Percentiles rank a stretch among this genome's conserved stretches.
These are phyloP conservation scores for Lagodon rhomboides DNA, from an alignment of 2,797 vertebrate genomes.

Conservation along the genomic window DNA sequence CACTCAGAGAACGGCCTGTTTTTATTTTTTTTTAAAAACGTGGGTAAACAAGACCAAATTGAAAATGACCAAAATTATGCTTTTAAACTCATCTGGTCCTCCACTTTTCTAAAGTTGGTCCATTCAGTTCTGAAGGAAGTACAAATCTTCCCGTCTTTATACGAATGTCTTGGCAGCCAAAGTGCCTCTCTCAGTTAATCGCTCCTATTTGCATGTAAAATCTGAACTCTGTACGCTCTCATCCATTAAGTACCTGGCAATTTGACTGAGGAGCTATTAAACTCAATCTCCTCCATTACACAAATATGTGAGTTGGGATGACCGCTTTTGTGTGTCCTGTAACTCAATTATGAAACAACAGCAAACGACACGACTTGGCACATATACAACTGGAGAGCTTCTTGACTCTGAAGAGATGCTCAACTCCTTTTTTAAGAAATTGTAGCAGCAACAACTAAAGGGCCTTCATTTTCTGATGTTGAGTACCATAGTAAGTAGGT, in stretches of 20 bases:
- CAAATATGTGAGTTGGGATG: conserved; percentile 39
- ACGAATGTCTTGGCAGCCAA: conserved; percentile 37
- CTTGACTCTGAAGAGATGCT: conserved; percentile 16
- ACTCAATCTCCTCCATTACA: conserved; percentile 27
- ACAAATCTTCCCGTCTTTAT: conserved; percentile 14
- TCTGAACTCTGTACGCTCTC: conserved; percentile 45
- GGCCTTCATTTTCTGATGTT: neutral
- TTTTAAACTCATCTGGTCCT: neutral
- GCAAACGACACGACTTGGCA: neutral
- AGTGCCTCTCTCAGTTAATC: conserved; percentile 40
- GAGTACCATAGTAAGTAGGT: neutral
- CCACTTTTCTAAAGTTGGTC: neutral
- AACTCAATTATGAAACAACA: conserved; percentile 36
- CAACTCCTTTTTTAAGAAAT: conserved; percentile 11
- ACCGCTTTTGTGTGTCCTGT: conserved; percentile 25
- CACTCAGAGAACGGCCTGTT: neutral
- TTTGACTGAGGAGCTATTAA: conserved; percentile 48
- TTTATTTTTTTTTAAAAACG: no score
- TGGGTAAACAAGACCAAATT: neutral
- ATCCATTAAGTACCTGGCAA: conserved; percentile 38
- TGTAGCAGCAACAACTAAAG: neutral
- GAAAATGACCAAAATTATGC: neutral
- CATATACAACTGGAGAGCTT: conserved; percentile 1
- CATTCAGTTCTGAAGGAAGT: conserved; percentile 20
- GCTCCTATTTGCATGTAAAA: conserved; percentile 50